A percentile compares a stretch with the other conserved stretches of the same genome.
phyloP scores from a whole-genome alignment of 2,113 vertebrate genomes.

The Archilochus colubris region DNA sequence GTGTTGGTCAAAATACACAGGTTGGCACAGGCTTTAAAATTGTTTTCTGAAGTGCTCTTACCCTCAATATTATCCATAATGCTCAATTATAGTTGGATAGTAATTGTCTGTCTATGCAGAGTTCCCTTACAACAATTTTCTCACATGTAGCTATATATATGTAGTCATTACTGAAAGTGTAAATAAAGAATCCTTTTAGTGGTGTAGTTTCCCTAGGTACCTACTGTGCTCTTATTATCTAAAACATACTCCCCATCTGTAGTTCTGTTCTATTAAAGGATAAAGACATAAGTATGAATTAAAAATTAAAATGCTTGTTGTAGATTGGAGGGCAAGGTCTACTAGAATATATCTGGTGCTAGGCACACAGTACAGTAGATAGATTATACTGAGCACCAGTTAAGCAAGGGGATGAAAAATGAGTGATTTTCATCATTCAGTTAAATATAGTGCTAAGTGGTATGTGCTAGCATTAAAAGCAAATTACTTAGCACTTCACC shows the following conservation, averaged over 20 bases:
- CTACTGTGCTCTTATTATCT: slow-evolving; percentile 72
- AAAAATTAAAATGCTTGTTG: slow-evolving; percentile 75
- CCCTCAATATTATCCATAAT: not conserved
- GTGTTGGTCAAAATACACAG: not conserved
- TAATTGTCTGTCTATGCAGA: slow-evolving; percentile 47
- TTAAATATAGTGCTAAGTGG: slow-evolving; percentile 81
- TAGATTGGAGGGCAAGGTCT: slow-evolving; percentile 70
- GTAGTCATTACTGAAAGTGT: slow-evolving; percentile 72
- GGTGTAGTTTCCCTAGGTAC: slow-evolving; percentile 71
- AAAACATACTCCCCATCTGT: slow-evolving; percentile 69
- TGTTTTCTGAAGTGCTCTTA: slow-evolving; percentile 12
- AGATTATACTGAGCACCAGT: slow-evolving; percentile 69
- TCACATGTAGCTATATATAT: slow-evolving; percentile 59
- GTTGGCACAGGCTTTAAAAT: not conserved
- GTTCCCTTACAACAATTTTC: slow-evolving; percentile 57
- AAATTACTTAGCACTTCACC: slow-evolving; percentile 83
- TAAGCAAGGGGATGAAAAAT: slow-evolving; percentile 80
- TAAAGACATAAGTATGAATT: slow-evolving; percentile 76
- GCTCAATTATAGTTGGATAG: slow-evolving; percentile 3
- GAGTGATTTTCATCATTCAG: slow-evolving; percentile 77
- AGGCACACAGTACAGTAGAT: slow-evolving; percentile 70
- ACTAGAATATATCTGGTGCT: slow-evolving; percentile 58
- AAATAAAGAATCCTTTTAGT: slow-evolving; percentile 74
- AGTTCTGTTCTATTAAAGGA: slow-evolving; percentile 72
- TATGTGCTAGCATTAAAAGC: slow-evolving; percentile 79